phyloP scores from a whole-genome alignment of 1,140 invertebrate genomes.

The Ridgeia piscesae region DNA sequence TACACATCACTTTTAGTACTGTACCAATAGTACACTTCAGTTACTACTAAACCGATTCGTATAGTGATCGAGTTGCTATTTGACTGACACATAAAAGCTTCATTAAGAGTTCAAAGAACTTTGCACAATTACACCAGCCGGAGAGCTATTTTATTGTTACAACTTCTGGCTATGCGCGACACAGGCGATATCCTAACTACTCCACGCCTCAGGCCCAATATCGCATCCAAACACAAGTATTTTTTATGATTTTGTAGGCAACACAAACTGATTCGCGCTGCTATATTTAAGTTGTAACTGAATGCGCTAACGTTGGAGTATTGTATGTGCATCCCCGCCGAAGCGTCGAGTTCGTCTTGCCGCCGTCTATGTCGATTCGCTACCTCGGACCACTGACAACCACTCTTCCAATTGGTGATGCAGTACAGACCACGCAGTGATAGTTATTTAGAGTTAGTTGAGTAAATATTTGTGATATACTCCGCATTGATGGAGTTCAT shows the following conservation, averaged over 20 bases:
- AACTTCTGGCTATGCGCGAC: not conserved
- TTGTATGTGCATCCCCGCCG: too few species aligned
- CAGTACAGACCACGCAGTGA: too few species aligned
- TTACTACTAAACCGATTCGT: not conserved
- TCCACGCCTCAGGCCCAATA: not conserved
- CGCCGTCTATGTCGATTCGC: too few species aligned
- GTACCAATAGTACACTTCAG: not conserved
- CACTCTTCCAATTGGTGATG: too few species aligned
- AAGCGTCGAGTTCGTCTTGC: too few species aligned
- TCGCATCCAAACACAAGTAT: not conserved
- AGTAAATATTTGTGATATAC: too few species aligned
- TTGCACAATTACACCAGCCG: too few species aligned
- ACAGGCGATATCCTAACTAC: not conserved
- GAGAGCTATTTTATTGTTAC: not conserved
- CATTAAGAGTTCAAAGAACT: not conserved
- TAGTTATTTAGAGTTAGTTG: too few species aligned
- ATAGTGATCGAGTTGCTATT: not conserved
- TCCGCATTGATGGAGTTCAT: too few species aligned
- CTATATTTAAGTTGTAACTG: too few species aligned
- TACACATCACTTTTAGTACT: not conserved
- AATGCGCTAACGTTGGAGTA: too few species aligned
- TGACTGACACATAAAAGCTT: not conserved
- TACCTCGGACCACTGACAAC: too few species aligned
- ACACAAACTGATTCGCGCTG: not conserved
- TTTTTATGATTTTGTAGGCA: not conserved